Evolutionary conservation across 1,140 invertebrate species (phyloP), one percentile per base, ranked within the genome.

Genomic region (Conus ventricosus): DNA sequence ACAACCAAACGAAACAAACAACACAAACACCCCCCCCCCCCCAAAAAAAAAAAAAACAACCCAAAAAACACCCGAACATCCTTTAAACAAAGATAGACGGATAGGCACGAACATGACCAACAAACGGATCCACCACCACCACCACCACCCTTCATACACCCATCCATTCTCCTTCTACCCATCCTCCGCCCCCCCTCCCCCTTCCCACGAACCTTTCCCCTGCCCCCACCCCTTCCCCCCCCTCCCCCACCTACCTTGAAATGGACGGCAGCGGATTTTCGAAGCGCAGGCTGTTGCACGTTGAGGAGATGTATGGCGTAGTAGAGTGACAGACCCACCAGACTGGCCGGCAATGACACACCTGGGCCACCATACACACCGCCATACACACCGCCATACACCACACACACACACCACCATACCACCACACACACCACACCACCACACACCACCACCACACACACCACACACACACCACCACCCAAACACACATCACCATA

Each of bases 241-340:
- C 15, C 57, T 60, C 15, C 57, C 57, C 8, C 57, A 5, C 88
- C 71, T 25, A 92, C 90, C 91, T 91, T 91, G 85, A 91, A 91
- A 60, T 91, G 89, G 17, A 92, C 90, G 25, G 90, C 89, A 27
- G 89, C 90, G 23, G 91, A 92, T 67, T 92, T 91, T 54, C 89
- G 85, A 20, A 91, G 81, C 6, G 90, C 89, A 51, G 91, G 88
- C 53, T 92, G 91, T 23, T 88, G 88, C 8, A 90, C 88, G 71
- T 90, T 91, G 75, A 91, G 71, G 23, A 92, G 87, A 60, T 91
- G 88, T 17, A 91, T n/a, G 75, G 90, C 89, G 82, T 92, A 92
- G 81, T 91, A 90, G 60, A 92, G 84, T 11, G 91, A 89, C 87
- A 92, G 88, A 8, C 90, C 90, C 54, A 92, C 84, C 25, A 92